Conservation (phyloP, 2,113 vertebrate genomes). For the Pseudopodoces humilis region DNA sequence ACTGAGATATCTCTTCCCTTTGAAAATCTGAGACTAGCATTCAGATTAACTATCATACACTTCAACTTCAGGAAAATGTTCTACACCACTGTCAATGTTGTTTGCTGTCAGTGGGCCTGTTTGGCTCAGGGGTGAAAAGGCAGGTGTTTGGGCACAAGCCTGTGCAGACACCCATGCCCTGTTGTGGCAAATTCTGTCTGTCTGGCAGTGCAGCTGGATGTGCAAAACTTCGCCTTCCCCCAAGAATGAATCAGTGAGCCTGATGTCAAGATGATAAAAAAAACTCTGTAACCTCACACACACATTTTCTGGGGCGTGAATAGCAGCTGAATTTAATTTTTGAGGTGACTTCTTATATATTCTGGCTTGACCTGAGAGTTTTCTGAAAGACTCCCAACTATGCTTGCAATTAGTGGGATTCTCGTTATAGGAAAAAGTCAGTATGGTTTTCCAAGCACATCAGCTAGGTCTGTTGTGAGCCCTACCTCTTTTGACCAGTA, state of each 20-base stretch:
- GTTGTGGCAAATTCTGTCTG: background rate
- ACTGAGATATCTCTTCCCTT: background rate
- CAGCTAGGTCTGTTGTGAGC: background rate
- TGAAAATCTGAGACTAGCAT: background rate
- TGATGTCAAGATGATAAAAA: background rate
- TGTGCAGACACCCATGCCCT: background rate
- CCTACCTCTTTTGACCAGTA: background rate
- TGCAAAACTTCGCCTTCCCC: background rate
- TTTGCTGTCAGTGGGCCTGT: background rate
- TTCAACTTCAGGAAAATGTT: background rate
- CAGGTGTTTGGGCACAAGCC: background rate
- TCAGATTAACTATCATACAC: background rate
- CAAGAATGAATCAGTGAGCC: background rate
- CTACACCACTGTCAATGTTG: background rate
- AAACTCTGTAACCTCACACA: background rate
- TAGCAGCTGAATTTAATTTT: background rate
- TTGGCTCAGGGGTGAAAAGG: background rate
- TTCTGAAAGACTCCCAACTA: background rate
- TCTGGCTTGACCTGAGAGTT: background rate
- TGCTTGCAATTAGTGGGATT: background rate
- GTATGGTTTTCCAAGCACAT: background rate
- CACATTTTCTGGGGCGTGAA: fast-evolving
- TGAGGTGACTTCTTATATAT: background rate
- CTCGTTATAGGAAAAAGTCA: background rate
- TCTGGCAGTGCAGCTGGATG: background rate